Evolutionary conservation across 53 echinoderm and acorn worm species (phyloP).

Genomic region (Holothuria leucospilota): DNA sequence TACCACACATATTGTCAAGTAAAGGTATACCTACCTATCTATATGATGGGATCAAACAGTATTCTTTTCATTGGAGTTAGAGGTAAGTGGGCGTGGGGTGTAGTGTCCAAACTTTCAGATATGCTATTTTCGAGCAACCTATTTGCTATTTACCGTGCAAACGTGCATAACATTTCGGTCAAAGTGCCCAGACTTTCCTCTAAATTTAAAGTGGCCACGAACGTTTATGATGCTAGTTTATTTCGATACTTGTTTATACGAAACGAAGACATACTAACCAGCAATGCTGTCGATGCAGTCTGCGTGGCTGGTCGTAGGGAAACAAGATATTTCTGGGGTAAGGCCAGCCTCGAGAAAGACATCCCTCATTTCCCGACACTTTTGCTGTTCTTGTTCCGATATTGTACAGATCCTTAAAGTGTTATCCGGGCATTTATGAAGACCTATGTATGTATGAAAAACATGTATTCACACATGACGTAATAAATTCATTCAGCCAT

Average conservation of each 20-base stretch:
- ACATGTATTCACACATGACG: not conserved
- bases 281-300: slow-evolving; percentile 63
- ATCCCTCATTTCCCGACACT: slow-evolving; percentile 79
- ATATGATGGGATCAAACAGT: too few species aligned
- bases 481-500: too few species aligned
- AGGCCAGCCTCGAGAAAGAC: slow-evolving; percentile 58
- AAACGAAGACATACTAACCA: slow-evolving; percentile 42
- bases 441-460: slow-evolving; percentile 49
- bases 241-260: not conserved
- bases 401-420: slow-evolving; percentile 83
- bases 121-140: too few species aligned
- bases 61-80: too few species aligned
- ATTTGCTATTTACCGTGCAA: too few species aligned
- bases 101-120: too few species aligned
- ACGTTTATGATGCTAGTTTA: not conserved
- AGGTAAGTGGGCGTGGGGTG: too few species aligned
- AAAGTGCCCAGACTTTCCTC: too few species aligned
- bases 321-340: slow-evolving; percentile 57
- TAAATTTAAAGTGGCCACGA: too few species aligned
- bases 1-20: too few species aligned
- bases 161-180: too few species aligned
- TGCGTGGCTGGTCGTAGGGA: slow-evolving; percentile 50
- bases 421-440: slow-evolving; percentile 74
- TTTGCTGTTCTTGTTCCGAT: slow-evolving; percentile 62
- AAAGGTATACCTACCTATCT: too few species aligned